These are phyloP conservation scores for Aurelia aurita DNA, from an alignment of 30 jellyfish, hydroid and myxozoan species.

Conservation along the genomic window DNA sequence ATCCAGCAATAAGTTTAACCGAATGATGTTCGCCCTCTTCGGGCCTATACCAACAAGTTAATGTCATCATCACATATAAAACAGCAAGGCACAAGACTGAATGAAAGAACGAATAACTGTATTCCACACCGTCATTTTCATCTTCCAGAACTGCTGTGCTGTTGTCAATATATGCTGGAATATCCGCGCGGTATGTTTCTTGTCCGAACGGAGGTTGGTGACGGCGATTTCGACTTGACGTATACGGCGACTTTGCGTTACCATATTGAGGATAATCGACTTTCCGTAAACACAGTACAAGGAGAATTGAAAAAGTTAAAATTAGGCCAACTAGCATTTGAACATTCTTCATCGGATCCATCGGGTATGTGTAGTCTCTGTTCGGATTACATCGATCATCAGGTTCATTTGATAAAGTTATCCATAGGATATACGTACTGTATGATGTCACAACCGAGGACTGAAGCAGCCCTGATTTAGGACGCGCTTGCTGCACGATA, in stretches of 20 bases:
- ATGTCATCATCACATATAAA: slow-evolving; percentile 89
- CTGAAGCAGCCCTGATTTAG: slow-evolving; percentile 92
- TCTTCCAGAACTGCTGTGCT: slow-evolving; percentile 71
- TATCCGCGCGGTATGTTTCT: slow-evolving; percentile 1
- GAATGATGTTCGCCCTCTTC: slow-evolving; percentile 94
- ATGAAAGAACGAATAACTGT: slow-evolving; percentile 91
- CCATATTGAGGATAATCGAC: slow-evolving; percentile 92
- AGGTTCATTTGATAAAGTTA: slow-evolving; percentile 90
- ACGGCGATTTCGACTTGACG: neutral
- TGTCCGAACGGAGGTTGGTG: neutral
- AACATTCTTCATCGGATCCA: slow-evolving; percentile 70
- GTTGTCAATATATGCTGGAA: neutral
- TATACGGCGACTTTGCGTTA: slow-evolving; percentile 24
- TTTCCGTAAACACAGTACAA: slow-evolving; percentile 62
- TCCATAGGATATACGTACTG: slow-evolving; percentile 87
- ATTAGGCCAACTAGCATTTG: slow-evolving; percentile 80
- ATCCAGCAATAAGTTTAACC: slow-evolving; percentile 88
- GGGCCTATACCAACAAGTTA: slow-evolving; percentile 96
- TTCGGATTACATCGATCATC: slow-evolving; percentile 92
- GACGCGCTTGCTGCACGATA: slow-evolving; percentile 86
- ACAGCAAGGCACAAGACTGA: slow-evolving; percentile 65
- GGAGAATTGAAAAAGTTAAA: slow-evolving; percentile 53
- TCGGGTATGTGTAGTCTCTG: slow-evolving; percentile 84
- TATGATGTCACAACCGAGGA: slow-evolving; percentile 90
- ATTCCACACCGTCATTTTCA: slow-evolving; percentile 85